Evolutionary conservation across 2,113 vertebrate species (phyloP).

Genomic region (Sander vitreus): DNA sequence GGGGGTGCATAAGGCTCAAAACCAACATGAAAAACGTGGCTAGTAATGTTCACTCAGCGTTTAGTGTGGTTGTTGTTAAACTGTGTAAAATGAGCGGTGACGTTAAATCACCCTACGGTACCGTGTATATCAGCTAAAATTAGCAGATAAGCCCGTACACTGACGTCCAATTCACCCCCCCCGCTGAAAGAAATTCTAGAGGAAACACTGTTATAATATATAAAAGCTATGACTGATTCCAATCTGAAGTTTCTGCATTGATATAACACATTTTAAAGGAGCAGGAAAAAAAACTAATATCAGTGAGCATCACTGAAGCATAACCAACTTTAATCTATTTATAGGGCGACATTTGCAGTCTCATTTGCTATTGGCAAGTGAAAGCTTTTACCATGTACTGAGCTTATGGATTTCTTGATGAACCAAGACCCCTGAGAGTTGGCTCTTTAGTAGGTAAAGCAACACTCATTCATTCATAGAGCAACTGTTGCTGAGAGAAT

Average conservation of each 20-base stretch:
- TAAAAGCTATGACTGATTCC: no score
- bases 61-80: no score
- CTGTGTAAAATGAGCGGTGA: no score
- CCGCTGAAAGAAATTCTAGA: no score
- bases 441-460: slow-evolving; percentile 1
- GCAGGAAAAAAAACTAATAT: slow-evolving; percentile 16
- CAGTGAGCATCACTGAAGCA: slow-evolving; percentile 28
- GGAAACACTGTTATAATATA: no score
- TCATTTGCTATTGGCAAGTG: slow-evolving; percentile 46
- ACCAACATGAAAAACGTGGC: no score
- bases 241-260: neutral
- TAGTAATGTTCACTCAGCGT: no score
- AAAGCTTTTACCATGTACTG: slow-evolving; percentile 20
- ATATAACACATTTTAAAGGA: slow-evolving; percentile 19
- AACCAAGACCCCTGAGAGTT: neutral
- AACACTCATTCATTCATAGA: slow-evolving; percentile 9
- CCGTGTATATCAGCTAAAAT: no score
- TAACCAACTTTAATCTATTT: slow-evolving; percentile 49
- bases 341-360: slow-evolving; percentile 60
- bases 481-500: slow-evolving; percentile 20
- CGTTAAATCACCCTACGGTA: no score
- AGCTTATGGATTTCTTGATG: slow-evolving; percentile 44
- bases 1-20: no score
- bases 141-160: no score
- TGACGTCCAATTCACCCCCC: no score